These are phyloP conservation scores for Miltochrista miniata DNA, from an alignment of 2,888 invertebrate genomes.

Conservation along the genomic window DNA sequence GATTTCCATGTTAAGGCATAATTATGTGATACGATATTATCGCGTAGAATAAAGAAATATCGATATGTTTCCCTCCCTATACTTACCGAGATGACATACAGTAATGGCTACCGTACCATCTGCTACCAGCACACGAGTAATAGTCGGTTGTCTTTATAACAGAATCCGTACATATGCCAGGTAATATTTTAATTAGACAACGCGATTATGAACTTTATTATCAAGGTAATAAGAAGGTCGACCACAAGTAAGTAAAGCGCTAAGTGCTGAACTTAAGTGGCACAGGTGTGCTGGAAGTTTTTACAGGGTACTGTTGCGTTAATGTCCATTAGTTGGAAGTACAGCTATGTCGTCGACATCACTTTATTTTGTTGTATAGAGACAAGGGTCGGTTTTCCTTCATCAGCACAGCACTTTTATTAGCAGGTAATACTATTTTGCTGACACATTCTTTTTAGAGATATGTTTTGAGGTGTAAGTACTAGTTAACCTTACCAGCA, in stretches of 20 bases:
- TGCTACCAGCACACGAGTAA: slow-evolving; percentile 64
- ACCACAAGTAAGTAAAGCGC: slow-evolving; percentile 13
- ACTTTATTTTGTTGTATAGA: not conserved
- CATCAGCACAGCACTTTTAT: too few relatives aligned
- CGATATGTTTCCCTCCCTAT: slow-evolving; percentile 39
- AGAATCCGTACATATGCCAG: slow-evolving; percentile 40
- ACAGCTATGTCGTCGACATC: not conserved
- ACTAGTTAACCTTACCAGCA: too few relatives aligned
- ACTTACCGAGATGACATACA: slow-evolving; percentile 44
- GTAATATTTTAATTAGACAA: slow-evolving; percentile 39
- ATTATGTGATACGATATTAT: too few relatives aligned
- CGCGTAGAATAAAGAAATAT: slow-evolving; percentile 6
- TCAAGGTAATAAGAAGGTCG: slow-evolving; percentile 14
- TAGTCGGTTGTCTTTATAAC: slow-evolving; percentile 61
- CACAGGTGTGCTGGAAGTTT: slow-evolving; percentile 34
- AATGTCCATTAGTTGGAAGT: slow-evolving; percentile 4
- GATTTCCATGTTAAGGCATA: too few relatives aligned
- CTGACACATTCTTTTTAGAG: too few relatives aligned
- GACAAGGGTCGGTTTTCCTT: too few relatives aligned
- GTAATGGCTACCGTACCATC: slow-evolving; percentile 59
- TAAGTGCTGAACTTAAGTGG: slow-evolving; percentile 41
- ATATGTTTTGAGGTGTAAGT: too few relatives aligned
- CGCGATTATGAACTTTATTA: slow-evolving; percentile 32
- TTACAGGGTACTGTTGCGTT: slow-evolving; percentile 27
- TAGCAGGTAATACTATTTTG: too few relatives aligned